Conservation (phyloP, 2,113 vertebrate species). For the Ictidomys tridecemlineatus region DNA sequence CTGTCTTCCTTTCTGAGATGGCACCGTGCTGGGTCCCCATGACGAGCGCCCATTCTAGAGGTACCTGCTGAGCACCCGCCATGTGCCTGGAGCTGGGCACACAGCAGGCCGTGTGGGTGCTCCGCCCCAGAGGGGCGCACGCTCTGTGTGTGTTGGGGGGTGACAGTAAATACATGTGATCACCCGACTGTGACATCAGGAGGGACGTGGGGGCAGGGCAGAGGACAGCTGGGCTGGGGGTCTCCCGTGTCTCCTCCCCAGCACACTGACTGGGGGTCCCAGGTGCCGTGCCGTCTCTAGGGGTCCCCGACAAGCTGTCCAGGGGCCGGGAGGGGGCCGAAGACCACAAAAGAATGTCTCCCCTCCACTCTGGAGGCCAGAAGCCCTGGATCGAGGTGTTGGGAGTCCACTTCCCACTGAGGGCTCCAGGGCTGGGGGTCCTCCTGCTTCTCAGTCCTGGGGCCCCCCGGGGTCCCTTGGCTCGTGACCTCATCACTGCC, state of each 20-base stretch:
- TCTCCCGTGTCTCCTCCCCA: accelerated
- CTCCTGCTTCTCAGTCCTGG: neutral
- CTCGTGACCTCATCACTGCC: accelerated
- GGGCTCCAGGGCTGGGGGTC: neutral
- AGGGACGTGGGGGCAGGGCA: neutral
- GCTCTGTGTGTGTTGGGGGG: neutral
- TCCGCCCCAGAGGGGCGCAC: neutral
- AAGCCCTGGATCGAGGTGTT: neutral
- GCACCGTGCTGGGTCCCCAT: accelerated
- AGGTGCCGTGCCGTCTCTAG: neutral
- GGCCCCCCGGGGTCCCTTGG: accelerated
- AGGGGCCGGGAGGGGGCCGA: no score
- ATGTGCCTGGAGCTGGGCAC: neutral
- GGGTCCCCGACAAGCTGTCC: neutral
- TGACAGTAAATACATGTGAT: accelerated
- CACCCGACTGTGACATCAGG: accelerated
- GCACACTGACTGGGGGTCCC: neutral
- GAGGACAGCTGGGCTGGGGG: neutral
- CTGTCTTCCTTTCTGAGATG: neutral
- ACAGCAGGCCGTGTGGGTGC: neutral
- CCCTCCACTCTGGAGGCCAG: neutral
- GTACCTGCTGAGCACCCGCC: neutral
- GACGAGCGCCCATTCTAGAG: accelerated
- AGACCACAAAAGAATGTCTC: accelerated
- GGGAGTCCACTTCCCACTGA: accelerated